phyloP scores from a whole-genome alignment of 1,140 invertebrate species.

The Zelostemma sp. region DNA sequence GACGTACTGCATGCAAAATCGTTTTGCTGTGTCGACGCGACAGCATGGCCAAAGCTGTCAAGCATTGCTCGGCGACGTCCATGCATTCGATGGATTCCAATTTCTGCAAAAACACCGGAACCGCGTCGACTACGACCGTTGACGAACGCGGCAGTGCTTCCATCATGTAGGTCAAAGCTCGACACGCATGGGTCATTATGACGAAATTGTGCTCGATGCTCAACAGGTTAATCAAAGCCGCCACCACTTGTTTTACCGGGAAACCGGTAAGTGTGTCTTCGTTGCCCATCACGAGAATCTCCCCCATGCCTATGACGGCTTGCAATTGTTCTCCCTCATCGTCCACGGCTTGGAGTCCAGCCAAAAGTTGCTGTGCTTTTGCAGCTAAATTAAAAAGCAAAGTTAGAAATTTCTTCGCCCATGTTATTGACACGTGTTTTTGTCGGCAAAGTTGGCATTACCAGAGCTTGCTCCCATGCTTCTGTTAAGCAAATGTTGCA shows the following conservation, averaged over 20 bases:
- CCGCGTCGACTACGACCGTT: conserved; percentile 95
- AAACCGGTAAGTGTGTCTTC: conserved; percentile 98
- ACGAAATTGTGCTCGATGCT: conserved; percentile 98
- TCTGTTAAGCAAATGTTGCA: conserved; percentile 96
- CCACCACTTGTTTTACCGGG: conserved; percentile 97
- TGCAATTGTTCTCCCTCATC: conserved; percentile 98
- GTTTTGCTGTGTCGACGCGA: conserved; percentile 96
- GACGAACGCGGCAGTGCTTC: conserved; percentile 97
- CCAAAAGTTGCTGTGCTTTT: conserved; percentile 94
- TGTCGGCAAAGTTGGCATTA: too few relatives aligned
- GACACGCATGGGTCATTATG: conserved; percentile 99
- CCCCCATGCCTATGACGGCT: conserved; percentile 98
- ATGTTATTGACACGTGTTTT: too few relatives aligned
- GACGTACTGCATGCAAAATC: conserved; percentile 90
- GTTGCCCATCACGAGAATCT: conserved; percentile 99
- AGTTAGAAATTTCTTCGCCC: background rate
- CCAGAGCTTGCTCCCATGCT: conserved; percentile 90
- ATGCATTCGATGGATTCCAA: conserved; percentile 98
- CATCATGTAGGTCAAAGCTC: conserved; percentile 99
- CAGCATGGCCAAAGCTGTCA: conserved; percentile 96
- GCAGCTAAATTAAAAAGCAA: conserved; percentile 72
- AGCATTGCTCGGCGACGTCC: conserved; percentile 98
- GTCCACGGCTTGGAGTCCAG: conserved; percentile 91
- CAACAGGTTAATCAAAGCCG: conserved; percentile 89
- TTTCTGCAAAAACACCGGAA: conserved; percentile 96